Evolutionary conservation across 1,140 invertebrate genomes (phyloP).

Genomic region (Camponotus pennsylvanicus): DNA sequence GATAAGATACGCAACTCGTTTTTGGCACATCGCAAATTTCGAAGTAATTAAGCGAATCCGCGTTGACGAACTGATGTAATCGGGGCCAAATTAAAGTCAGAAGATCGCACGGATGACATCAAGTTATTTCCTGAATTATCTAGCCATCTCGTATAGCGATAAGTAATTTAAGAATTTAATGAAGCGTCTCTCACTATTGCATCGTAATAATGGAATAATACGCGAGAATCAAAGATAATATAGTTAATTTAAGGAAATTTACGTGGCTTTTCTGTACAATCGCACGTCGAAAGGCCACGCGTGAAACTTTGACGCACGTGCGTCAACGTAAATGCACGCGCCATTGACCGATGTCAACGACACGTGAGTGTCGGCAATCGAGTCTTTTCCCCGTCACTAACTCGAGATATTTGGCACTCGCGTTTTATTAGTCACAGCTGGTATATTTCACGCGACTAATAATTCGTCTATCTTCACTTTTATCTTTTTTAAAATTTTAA

Average conservation of each 20-base stretch:
- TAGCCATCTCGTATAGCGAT: background rate
- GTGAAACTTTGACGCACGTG: slow-evolving; percentile 17
- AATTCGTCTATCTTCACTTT: background rate
- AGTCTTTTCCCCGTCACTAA: slow-evolving; percentile 39
- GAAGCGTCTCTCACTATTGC: background rate
- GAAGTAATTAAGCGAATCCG: slow-evolving; percentile 66
- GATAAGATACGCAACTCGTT: slow-evolving; percentile 51
- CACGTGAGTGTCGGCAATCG: slow-evolving; percentile 25
- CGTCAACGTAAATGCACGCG: slow-evolving; percentile 29
- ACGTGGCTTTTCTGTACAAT: too few relatives aligned
- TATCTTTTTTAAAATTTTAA: slow-evolving; percentile 19
- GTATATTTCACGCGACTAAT: slow-evolving; percentile 17
- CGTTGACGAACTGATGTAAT: slow-evolving; percentile 61
- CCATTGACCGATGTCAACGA: slow-evolving; percentile 62
- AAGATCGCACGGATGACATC: slow-evolving; percentile 50
- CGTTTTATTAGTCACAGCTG: slow-evolving; percentile 56
- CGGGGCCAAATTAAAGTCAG: slow-evolving; percentile 46
- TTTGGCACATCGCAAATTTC: slow-evolving; percentile 54
- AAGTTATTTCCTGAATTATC: background rate
- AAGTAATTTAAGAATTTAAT: slow-evolving; percentile 24
- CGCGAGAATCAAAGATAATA: background rate
- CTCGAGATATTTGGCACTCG: slow-evolving; percentile 56
- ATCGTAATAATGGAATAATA: too few relatives aligned
- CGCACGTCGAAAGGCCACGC: background rate
- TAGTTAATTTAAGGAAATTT: slow-evolving; percentile 2